Percentiles rank a stretch among this genome's conserved stretches.
Conservation (phyloP, 2,888 invertebrate genomes). For the Heliconius hortense region DNA sequence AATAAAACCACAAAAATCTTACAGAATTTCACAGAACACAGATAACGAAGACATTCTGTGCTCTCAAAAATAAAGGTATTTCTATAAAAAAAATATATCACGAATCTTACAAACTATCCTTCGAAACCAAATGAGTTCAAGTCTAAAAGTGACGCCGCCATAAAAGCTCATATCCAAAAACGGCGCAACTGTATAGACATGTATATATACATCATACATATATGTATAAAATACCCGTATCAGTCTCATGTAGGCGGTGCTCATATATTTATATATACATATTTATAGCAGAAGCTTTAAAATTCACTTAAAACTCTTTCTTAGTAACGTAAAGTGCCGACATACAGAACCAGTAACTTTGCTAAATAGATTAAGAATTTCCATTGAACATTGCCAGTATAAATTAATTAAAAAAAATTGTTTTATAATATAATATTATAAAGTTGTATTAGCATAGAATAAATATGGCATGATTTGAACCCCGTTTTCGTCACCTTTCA, state of each 20-base stretch:
- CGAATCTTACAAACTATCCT: slow-evolving; percentile 2
- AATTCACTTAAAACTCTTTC: slow-evolving; percentile 3
- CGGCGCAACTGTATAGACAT: slow-evolving; percentile 15
- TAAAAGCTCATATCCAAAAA: slow-evolving; percentile 31
- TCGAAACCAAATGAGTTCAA: slow-evolving; percentile 4
- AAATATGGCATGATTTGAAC: no score
- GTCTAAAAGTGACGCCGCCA: slow-evolving; percentile 23
- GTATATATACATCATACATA: neutral
- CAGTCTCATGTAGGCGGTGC: slow-evolving; percentile 6
- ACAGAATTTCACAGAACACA: neutral
- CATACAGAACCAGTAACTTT: neutral
- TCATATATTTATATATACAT: no score
- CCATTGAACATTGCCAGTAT: neutral
- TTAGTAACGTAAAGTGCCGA: neutral
- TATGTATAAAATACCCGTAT: neutral
- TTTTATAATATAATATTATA: no score
- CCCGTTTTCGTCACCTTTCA: neutral
- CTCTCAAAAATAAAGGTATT: neutral
- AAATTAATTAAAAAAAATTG: neutral
- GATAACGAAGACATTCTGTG: neutral
- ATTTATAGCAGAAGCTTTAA: slow-evolving; percentile 5
- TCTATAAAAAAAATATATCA: neutral
- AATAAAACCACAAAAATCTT: no score
- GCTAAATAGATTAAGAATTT: neutral
- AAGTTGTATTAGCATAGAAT: no score